Base-by-base conservation (phyloP, 2,888 invertebrate genomes). In the Sesia bembeciformis region DNA sequence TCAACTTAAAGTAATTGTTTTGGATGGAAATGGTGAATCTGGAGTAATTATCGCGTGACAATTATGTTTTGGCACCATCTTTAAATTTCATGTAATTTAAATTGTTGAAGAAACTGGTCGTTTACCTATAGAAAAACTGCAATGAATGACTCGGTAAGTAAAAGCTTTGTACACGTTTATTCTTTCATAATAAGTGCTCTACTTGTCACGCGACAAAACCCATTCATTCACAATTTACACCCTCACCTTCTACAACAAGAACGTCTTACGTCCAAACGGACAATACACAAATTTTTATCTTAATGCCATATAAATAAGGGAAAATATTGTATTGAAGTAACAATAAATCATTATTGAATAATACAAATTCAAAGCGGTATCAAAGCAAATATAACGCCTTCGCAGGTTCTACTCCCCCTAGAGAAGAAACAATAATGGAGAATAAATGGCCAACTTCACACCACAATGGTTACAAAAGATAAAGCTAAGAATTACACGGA, bases 401-500 rank as follows among this genome's bases (percentile, higher is more conserved):
- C 72, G 68, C 62, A 66, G 74, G 64, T 60, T 58, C 63, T 62
- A 70, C 78, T 73, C 77, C 75, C 75, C 76, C 62, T 61, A 73
- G 74, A 58, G 78, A 70, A 71, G 77, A 86, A 79, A 85, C 83
- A 85, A 84, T 84, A 78, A 84, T 84, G 68, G 66, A 61, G 69
- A 81, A 81, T 84, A 83, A 86, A 88, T 87, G 81, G 84, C 70
- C 79, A 76, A 76, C 81, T 82, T 73, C 66, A 77, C 72, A 60
- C 81, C 81, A 86, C 85, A 87, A 88, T 81, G 68, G 74, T 64
- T 57, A 67, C 66, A 68, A 78, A 78, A 88, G 78, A 87, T 83
- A 86, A 88, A 81, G 70, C 79, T 63, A 71, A 79, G 81, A 80
- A 85, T 88, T 89, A 89, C 81, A 87, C 79, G 83, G 85, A 86